phyloP scores from a whole-genome alignment of 2,113 vertebrate species.

The Urocolius indicus region DNA sequence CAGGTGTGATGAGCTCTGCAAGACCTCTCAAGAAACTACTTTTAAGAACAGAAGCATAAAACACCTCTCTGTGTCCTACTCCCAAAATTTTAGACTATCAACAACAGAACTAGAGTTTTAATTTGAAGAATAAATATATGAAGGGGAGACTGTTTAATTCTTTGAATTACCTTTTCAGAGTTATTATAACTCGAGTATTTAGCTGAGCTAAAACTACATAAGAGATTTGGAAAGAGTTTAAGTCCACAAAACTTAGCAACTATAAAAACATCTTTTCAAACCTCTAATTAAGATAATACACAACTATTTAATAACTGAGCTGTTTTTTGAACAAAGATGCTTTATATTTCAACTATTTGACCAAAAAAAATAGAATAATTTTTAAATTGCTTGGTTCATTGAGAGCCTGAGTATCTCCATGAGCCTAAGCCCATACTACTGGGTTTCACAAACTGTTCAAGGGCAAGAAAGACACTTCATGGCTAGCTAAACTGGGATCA shows the following conservation, averaged over 20 bases:
- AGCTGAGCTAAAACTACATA: not conserved
- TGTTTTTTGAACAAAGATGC: not conserved
- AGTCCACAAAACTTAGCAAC: not conserved
- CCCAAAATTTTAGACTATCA: not conserved
- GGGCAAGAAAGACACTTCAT: not conserved
- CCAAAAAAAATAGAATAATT: not conserved
- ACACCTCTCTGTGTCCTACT: not conserved
- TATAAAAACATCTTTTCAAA: not conserved
- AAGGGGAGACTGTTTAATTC: not conserved
- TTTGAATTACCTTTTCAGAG: not conserved
- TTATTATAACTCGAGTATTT: not conserved
- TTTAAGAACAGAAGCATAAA: not conserved
- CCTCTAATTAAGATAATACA: not conserved
- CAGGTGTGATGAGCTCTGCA: not conserved
- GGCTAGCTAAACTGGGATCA: accelerated
- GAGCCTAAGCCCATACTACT: not conserved
- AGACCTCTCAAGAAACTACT: not conserved
- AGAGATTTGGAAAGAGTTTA: not conserved
- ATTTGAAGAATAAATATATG: not conserved
- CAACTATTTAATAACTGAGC: not conserved
- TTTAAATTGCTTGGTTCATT: not conserved
- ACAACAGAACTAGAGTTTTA: not conserved
- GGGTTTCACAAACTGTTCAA: not conserved
- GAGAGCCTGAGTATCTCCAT: not conserved
- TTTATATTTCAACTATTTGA: not conserved